phyloP scores from a whole-genome alignment of 2,888 invertebrate genomes.

The Drosophila incognita region DNA sequence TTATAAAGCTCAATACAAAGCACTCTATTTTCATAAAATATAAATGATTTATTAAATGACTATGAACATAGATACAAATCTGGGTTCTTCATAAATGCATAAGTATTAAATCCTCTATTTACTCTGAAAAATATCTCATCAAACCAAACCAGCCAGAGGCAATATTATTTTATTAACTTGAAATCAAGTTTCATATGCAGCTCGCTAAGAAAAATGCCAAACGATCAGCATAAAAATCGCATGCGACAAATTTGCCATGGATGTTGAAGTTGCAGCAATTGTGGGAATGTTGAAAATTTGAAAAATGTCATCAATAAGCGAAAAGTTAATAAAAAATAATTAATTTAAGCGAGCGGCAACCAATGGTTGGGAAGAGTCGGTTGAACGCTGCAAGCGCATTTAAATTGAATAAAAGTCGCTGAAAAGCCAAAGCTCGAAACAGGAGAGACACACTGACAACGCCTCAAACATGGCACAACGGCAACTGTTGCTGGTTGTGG shows the following conservation, averaged over 20 bases:
- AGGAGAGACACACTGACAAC: slow-evolving; percentile 55
- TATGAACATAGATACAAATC: not conserved
- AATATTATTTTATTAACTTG: slow-evolving; percentile 71
- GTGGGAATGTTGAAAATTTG: slow-evolving; percentile 68
- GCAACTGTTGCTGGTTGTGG: slow-evolving; percentile 52
- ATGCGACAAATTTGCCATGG: slow-evolving; percentile 75
- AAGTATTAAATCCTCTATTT: not conserved
- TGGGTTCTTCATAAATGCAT: not conserved
- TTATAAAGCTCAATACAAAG: not conserved
- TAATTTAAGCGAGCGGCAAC: slow-evolving; percentile 70
- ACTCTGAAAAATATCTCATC: slow-evolving; percentile 11
- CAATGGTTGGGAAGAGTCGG: slow-evolving; percentile 12
- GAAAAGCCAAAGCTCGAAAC: slow-evolving; percentile 51
- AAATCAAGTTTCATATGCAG: slow-evolving; percentile 62
- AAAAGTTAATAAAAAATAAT: slow-evolving; percentile 81
- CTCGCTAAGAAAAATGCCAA: slow-evolving; percentile 55
- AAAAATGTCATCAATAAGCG: slow-evolving; percentile 79
- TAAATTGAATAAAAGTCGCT: slow-evolving; percentile 76
- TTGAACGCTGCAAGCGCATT: slow-evolving; percentile 72
- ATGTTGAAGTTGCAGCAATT: slow-evolving; percentile 20
- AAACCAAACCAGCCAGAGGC: slow-evolving; percentile 32
- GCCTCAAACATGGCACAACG: slow-evolving; percentile 56
- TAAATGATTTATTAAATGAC: not conserved
- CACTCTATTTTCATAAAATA: not conserved
- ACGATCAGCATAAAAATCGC: slow-evolving; percentile 70